A percentile compares a stretch with the other conserved stretches of the same genome.
phyloP scores from a whole-genome alignment of 2,113 vertebrate genomes.

The Malurus alboscapulatus region DNA sequence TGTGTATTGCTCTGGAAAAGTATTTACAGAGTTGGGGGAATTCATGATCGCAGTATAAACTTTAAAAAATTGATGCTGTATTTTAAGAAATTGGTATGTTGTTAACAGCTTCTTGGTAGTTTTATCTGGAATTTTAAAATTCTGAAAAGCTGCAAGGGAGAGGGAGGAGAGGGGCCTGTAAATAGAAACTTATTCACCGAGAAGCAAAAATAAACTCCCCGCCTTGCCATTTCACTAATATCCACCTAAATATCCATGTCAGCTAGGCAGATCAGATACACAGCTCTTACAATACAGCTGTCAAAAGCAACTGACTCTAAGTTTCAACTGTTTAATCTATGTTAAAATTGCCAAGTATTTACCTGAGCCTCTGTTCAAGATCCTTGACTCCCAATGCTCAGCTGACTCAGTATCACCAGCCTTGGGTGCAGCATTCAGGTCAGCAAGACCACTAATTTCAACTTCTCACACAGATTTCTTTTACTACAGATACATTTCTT shows the following conservation, averaged over 20 bases:
- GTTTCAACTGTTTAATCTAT: not conserved
- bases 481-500: not conserved
- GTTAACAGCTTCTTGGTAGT: not conserved
- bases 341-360: not conserved
- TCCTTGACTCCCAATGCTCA: not conserved
- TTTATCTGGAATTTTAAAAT: not conserved
- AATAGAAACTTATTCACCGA: not conserved
- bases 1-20: not conserved
- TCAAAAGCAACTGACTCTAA: not conserved
- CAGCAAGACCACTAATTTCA: not conserved
- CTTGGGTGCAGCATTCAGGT: not conserved
- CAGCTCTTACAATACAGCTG: not conserved
- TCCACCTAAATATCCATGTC: not conserved
- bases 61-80: not conserved
- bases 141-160: not conserved
- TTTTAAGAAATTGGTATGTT: not conserved
- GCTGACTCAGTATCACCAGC: not conserved
- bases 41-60: not conserved
- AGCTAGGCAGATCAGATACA: not conserved
- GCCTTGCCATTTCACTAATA: not conserved
- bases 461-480: not conserved
- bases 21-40: not conserved
- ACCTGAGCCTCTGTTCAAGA: not conserved
- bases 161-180: not conserved
- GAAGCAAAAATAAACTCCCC: not conserved